Percentiles rank a stretch among this genome's conserved stretches.
Conservation (phyloP, 1,140 invertebrate genomes). For the Luehdorfia chinensis region DNA sequence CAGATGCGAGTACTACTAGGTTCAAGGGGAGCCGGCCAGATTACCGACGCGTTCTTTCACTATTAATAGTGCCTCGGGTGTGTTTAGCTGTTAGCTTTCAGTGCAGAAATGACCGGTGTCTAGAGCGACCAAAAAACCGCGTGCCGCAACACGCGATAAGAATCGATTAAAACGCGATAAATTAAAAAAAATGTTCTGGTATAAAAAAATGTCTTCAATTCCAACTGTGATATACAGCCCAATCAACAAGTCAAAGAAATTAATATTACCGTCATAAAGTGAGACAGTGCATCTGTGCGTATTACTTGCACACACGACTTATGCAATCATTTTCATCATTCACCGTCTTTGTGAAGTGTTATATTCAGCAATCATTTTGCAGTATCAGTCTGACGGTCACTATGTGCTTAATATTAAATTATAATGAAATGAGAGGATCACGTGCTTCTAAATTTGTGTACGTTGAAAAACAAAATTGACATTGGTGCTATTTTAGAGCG, state of each 20-base stretch:
- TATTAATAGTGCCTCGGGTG: slow-evolving; percentile 70
- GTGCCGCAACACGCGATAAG: slow-evolving; percentile 26
- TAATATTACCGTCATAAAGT: slow-evolving; percentile 37
- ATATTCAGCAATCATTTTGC: slow-evolving; percentile 48
- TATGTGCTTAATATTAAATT: slow-evolving; percentile 17
- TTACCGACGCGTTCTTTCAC: slow-evolving; percentile 64
- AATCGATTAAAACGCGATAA: neutral
- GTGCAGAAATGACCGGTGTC: slow-evolving; percentile 68
- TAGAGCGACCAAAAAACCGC: slow-evolving; percentile 52
- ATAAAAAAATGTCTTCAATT: neutral
- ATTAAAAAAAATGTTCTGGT: slow-evolving; percentile 2
- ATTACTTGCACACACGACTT: slow-evolving; percentile 48
- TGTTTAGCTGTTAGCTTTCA: slow-evolving; percentile 68
- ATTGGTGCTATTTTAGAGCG: slow-evolving; percentile 68
- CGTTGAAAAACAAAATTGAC: slow-evolving; percentile 71
- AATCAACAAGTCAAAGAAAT: slow-evolving; percentile 29
- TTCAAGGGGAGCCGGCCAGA: slow-evolving; percentile 73
- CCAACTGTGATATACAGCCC: slow-evolving; percentile 15
- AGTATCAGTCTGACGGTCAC: slow-evolving; percentile 29
- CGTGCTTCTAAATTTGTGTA: slow-evolving; percentile 39
- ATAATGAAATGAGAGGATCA: slow-evolving; percentile 21
- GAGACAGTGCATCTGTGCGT: slow-evolving; percentile 49
- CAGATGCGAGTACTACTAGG: slow-evolving; percentile 55
- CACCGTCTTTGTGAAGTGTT: slow-evolving; percentile 34
- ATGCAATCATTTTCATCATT: slow-evolving; percentile 59